Evolutionary conservation across 2,113 vertebrate species (phyloP), one percentile per base, ranked within the genome.

Genomic region (Odobenus rosmarus): DNA sequence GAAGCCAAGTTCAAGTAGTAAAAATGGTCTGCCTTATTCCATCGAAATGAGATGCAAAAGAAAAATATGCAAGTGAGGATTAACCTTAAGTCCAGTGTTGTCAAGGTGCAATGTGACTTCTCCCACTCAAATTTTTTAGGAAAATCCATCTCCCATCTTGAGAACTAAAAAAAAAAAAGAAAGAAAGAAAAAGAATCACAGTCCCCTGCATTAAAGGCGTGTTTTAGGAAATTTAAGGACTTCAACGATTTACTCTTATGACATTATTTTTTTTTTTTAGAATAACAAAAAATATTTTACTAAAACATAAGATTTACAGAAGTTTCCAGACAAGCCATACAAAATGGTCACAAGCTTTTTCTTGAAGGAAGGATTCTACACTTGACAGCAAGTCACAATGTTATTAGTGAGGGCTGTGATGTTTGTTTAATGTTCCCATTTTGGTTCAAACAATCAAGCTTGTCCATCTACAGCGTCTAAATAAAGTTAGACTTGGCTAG

Each of bases 1-100:
- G 28, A 71, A 95, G 84, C 76, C 81, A 96, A 94, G 82, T 82
- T 49, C 80, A 96, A 96, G 62, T 0, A n/a, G 36, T 21, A 53
- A 83, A 82, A 95, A 74, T 13, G 7, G 12, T 83, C 59, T 36
- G 57, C 26, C 86, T 96, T 42, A 26, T 42, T 90, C 36, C 62
- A 49, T 16, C 12, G 4, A 69, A 62, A 88, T 1, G 36, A 77
- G 67, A 95, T 36, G 74, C 13, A 64, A 77, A 89, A 42, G 31
- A 39, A 79, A 94, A 77, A 39, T 12, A 90, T 3, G 4, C 15
- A 21, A 77, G 8, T n/a, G 4, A 33, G 55, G 24, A 24, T 61
- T 59, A 24, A 62, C 8, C 94, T 5, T 36, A 42, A n/a, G 1
- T 24, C 61, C 24, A 1, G 6, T 4, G 18, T 14, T 71, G 64